These are phyloP conservation scores for Ditula angustiorana DNA, from an alignment of 2,888 invertebrate species.

Conservation along the genomic window DNA sequence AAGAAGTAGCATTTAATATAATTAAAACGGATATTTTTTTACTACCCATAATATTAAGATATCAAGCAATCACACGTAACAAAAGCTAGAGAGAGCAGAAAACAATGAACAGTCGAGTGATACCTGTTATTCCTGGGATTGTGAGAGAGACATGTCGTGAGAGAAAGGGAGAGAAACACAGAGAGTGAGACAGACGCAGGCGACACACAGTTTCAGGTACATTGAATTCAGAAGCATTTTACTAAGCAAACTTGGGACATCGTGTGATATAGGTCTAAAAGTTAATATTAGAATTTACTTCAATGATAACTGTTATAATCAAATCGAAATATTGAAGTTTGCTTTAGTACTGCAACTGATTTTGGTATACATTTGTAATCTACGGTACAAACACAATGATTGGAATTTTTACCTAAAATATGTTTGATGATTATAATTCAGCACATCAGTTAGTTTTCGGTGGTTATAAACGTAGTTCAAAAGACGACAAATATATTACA, in stretches of 20 bases:
- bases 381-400: constrained; percentile 39
- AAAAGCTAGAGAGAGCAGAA: constrained; percentile 70
- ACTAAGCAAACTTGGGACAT: constrained; percentile 23
- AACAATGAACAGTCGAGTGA: constrained; percentile 67
- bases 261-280: neutral
- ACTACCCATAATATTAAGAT: constrained; percentile 48
- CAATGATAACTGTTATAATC: too few species aligned
- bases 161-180: constrained; percentile 83
- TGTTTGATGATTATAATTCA: constrained; percentile 28
- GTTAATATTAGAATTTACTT: too few species aligned
- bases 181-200: constrained; percentile 83
- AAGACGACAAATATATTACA: too few species aligned
- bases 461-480: too few species aligned
- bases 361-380: constrained; percentile 27
- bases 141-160: constrained; percentile 83
- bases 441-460: neutral
- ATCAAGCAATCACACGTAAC: constrained; percentile 77
- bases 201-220: constrained; percentile 63
- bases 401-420: constrained; percentile 27
- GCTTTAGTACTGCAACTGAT: constrained; percentile 22
- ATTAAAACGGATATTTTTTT: constrained; percentile 22
- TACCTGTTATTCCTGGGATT: constrained; percentile 85
- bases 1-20: neutral
- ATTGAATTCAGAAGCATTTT: constrained; percentile 35
- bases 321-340: constrained; percentile 7